Conservation (phyloP, 1,140 invertebrate genomes). For the Drosophila murphyi region DNA sequence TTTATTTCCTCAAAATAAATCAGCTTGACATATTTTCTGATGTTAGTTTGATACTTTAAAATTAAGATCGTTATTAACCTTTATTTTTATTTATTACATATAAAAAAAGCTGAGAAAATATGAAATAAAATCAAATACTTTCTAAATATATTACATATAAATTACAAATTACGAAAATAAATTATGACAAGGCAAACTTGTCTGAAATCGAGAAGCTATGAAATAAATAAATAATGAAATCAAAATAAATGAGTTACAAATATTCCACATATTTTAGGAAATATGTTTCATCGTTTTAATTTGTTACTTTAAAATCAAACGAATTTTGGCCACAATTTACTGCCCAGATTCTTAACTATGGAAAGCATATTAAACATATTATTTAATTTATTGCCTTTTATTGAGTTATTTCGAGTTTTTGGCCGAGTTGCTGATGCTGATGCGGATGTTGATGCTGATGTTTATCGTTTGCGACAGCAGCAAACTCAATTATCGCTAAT, state of each 20-base stretch:
- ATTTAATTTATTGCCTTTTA: slow-evolving; percentile 50
- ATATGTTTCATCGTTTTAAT: not conserved
- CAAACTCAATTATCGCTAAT: slow-evolving; percentile 64
- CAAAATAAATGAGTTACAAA: not conserved
- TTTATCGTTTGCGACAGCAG: slow-evolving; percentile 35
- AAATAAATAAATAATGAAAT: too few species aligned
- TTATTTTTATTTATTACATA: too few species aligned
- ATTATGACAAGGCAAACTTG: too few species aligned
- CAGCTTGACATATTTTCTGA: too few species aligned
- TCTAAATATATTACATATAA: too few species aligned
- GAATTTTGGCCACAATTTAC: not conserved
- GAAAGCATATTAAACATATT: slow-evolving; percentile 15
- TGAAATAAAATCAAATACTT: too few species aligned
- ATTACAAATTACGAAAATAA: too few species aligned
- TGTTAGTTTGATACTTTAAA: too few species aligned
- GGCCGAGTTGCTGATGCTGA: slow-evolving; percentile 3
- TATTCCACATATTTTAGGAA: not conserved
- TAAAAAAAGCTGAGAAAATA: too few species aligned
- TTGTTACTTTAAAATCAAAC: not conserved
- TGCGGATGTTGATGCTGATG: slow-evolving; percentile 9
- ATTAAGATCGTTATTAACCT: too few species aligned
- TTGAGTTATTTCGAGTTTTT: slow-evolving; percentile 44
- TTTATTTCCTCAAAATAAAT: too few species aligned
- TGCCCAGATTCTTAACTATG: slow-evolving; percentile 8
- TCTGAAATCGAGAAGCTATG: too few species aligned